These are phyloP conservation scores for Pitta sordida DNA, from an alignment of 2,113 vertebrate genomes.

Conservation along the genomic window DNA sequence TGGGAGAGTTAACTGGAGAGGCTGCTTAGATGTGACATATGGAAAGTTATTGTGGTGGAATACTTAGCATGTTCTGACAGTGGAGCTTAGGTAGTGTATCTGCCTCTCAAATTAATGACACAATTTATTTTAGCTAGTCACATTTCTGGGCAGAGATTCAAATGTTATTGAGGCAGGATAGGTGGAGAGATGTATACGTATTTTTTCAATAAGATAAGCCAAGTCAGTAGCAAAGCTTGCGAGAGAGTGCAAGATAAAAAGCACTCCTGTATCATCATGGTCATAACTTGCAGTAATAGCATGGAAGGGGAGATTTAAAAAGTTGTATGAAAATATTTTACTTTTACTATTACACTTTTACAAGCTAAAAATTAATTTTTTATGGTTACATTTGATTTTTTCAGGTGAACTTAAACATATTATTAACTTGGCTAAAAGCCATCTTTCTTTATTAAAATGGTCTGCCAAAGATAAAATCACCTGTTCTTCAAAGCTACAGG, in stretches of 20 bases:
- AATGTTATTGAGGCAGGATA: neutral
- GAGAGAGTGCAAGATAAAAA: neutral
- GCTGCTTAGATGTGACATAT: neutral
- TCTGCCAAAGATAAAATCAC: neutral
- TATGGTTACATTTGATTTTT: neutral
- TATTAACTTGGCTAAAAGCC: neutral
- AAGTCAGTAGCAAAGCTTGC: neutral
- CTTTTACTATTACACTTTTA: neutral
- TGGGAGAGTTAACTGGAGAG: neutral
- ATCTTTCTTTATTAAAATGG: neutral
- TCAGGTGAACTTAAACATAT: neutral
- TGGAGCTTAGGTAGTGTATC: neutral
- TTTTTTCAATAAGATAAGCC: neutral
- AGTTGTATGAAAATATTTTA: neutral
- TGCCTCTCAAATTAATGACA: neutral
- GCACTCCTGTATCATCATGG: neutral
- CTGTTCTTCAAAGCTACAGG: neutral
- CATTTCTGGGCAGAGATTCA: neutral
- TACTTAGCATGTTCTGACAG: neutral
- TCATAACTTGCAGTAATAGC: neutral
- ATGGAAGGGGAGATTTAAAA: neutral
- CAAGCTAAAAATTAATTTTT: neutral
- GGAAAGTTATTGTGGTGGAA: neutral
- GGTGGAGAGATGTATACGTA: neutral
- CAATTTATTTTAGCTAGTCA: constrained; percentile 25